These are phyloP conservation scores for Halichondria panicea DNA, from an alignment of 37 sponge, comb jelly and placozoan species.

Conservation along the genomic window DNA sequence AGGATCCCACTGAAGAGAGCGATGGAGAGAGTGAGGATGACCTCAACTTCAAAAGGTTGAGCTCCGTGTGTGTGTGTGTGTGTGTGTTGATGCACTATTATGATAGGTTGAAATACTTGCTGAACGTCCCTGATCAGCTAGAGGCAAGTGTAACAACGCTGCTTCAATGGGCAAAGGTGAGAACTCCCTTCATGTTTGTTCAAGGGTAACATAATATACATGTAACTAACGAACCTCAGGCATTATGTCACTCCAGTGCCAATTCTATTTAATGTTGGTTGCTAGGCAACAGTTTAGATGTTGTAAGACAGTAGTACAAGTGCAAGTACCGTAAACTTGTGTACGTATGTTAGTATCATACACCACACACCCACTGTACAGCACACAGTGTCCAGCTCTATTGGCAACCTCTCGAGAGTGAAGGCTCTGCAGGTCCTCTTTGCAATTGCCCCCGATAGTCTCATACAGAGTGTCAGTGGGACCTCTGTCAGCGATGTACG, in stretches of 20 bases:
- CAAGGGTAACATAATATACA: no score
- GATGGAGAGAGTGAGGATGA: conserved; percentile 19
- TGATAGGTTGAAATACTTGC: conserved; percentile 43
- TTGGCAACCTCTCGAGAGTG: conserved; percentile 15
- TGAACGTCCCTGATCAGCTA: conserved; percentile 33
- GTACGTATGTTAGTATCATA: background rate
- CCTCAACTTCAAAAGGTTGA: conserved; percentile 34
- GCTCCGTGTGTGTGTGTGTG: background rate
- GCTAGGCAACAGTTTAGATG: no score
- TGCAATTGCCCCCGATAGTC: conserved; percentile 8
- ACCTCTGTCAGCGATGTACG: conserved; percentile 1
- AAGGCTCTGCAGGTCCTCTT: conserved; percentile 36
- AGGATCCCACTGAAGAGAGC: conserved; percentile 9
- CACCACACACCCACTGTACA: conserved; percentile 3
- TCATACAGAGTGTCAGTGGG: conserved; percentile 29
- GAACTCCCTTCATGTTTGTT: background rate
- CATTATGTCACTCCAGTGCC: no score
- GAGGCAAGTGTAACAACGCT: conserved; percentile 19
- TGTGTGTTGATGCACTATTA: background rate
- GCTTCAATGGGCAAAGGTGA: conserved; percentile 54
- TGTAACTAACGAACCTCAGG: no score
- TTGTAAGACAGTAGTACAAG: no score
- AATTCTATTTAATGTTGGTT: no score
- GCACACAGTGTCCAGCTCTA: conserved; percentile 13
- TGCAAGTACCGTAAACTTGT: no score